Base-by-base conservation (phyloP, 2,888 invertebrate species). In the Leistus spinibarbis region DNA sequence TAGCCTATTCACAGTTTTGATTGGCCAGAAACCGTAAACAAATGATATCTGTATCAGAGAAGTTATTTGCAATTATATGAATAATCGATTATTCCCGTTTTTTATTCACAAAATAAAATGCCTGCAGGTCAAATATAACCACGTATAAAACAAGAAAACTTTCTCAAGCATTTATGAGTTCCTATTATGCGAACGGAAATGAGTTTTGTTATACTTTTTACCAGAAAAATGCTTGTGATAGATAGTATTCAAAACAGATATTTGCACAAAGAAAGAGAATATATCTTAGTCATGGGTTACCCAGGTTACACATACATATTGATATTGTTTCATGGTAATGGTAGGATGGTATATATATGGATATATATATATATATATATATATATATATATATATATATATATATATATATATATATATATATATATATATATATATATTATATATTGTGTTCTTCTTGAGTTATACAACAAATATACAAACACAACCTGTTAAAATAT, bases 81-180 rank as follows among this genome's bases (percentile, higher is more conserved):
- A 40, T 40, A 40, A 40, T 40, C 3, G 40, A 40, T 40, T 3
- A 7, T 40, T 40, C 13, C 5, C 13, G 40, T 13, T 40, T 40
- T 40, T 40, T 1, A 10, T 40, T 40, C 13, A 13, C 13, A 40
- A 5, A 40, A 40, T 10, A 13, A 10, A 10, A 10, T 40, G 7
- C 7, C 7, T 10, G 4, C 10, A 40, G 1, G 40, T 13, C 40
- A 7, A 5, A 3, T 7, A 13, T 62, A 62, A 73, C 54, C 60
- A 40, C 13, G 40, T 54, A 20, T 60, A 53, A 24, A 60, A 73
- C 54, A 73, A 73, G 67, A 57, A 73, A 73, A 67, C 73, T 72
- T 66, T 72, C 56, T 72, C 65, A 72, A 72, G 56, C 67, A 67
- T 67, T 73, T 22, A 67, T 53, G 62, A 73, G 53, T 73, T 73